phyloP scores from a whole-genome alignment of 2,113 vertebrate species.

The Brachypodius melanocephalos region DNA sequence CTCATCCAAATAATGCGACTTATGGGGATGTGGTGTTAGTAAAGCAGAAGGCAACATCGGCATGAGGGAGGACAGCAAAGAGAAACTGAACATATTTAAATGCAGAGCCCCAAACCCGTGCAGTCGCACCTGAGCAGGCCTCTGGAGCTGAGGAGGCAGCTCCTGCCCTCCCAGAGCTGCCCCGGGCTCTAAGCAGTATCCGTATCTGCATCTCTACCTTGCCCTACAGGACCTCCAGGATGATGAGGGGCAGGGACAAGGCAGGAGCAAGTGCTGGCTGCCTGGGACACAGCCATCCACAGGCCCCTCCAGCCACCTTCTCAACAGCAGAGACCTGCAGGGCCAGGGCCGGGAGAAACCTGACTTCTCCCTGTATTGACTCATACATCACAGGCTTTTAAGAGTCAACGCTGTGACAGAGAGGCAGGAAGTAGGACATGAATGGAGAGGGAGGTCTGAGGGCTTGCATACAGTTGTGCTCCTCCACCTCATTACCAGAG shows the following conservation, averaged over 20 bases:
- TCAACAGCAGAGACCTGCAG: background rate
- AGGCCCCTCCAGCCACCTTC: background rate
- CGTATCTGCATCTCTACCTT: no score
- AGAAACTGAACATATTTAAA: background rate
- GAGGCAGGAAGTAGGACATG: background rate
- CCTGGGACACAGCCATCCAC: rapidly evolving
- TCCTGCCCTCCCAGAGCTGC: background rate
- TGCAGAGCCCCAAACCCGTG: background rate
- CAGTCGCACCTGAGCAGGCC: background rate
- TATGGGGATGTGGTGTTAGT: rapidly evolving
- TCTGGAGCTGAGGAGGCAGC: background rate
- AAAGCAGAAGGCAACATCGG: rapidly evolving
- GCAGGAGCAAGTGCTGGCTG: no score
- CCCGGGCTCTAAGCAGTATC: background rate
- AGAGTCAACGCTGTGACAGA: rapidly evolving
- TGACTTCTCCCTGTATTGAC: background rate
- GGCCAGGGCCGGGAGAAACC: rapidly evolving
- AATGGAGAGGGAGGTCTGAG: rapidly evolving
- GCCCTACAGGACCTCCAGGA: rapidly evolving
- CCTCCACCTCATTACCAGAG: background rate
- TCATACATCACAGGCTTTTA: rapidly evolving
- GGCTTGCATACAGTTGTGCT: background rate
- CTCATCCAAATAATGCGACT: background rate
- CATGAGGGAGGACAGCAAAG: no score
- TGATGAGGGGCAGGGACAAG: background rate